phyloP scores from a whole-genome alignment of 2,888 invertebrate genomes.

The Mayetiola destructor region DNA sequence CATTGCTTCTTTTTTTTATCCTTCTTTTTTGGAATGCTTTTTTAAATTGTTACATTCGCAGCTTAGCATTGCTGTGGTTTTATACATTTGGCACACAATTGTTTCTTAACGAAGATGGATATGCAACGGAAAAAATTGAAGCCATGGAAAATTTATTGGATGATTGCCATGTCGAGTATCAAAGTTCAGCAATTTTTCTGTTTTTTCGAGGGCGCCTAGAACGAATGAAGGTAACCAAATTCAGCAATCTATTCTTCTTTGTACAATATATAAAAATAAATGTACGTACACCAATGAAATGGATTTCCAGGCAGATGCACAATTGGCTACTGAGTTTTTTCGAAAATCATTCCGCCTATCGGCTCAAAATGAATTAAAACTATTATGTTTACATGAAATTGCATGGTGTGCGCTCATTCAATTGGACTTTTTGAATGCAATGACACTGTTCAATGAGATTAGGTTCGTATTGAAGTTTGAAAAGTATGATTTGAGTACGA shows the following conservation, averaged over 20 bases:
- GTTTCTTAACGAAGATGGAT: conserved; percentile 45
- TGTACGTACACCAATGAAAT: neutral
- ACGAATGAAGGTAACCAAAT: conserved; percentile 40
- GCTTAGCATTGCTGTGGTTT: conserved; percentile 48
- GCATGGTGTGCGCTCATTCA: conserved; percentile 48
- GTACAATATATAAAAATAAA: neutral
- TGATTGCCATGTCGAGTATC: conserved; percentile 41
- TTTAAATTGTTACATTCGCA: conserved; percentile 23
- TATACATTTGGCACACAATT: conserved; percentile 54
- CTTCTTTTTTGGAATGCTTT: neutral
- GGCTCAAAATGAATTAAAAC: conserved; percentile 46
- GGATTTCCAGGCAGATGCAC: conserved; percentile 17
- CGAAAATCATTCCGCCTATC: conserved; percentile 42
- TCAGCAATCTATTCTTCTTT: neutral
- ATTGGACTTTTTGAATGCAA: conserved; percentile 42
- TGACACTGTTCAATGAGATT: conserved; percentile 39
- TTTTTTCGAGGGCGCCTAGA: conserved; percentile 50
- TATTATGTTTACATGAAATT: conserved; percentile 39
- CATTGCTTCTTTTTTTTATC: no score
- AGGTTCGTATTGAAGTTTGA: no score
- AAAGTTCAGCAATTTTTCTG: conserved; percentile 47
- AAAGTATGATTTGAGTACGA: no score
- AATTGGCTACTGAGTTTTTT: conserved; percentile 42
- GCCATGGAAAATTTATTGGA: conserved; percentile 39
- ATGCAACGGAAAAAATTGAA: conserved; percentile 42